A percentile compares a stretch with the other conserved stretches of the same genome.
Conservation (phyloP, 2,888 invertebrate genomes). For the Micropterix aruncella region DNA sequence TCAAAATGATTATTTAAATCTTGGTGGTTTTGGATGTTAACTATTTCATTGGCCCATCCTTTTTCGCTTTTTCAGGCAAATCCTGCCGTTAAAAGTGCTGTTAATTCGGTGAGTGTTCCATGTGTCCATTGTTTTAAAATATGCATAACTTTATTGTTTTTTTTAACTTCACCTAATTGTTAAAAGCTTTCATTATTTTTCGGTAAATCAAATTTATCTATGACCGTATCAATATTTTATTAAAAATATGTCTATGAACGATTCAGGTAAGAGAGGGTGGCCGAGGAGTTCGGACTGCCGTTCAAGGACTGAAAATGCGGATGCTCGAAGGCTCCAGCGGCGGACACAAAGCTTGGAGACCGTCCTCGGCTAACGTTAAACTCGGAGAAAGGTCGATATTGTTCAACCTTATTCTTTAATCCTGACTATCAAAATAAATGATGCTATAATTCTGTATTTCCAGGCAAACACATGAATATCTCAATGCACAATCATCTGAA, state of each 20-base stretch:
- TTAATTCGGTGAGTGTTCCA: constrained; percentile 71
- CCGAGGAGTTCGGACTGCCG: background rate
- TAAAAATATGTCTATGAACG: no score
- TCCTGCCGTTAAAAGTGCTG: constrained; percentile 86
- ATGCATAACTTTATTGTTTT: background rate
- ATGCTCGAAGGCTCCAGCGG: background rate
- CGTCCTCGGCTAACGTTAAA: background rate
- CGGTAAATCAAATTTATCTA: background rate
- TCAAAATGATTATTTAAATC: no score
- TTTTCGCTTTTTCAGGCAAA: constrained; percentile 60
- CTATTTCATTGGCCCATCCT: constrained; percentile 7
- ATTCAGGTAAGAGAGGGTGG: background rate
- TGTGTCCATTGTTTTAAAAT: background rate
- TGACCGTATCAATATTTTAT: no score
- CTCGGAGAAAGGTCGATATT: background rate
- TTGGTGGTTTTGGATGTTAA: no score
- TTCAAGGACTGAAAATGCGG: background rate
- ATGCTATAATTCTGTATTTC: background rate
- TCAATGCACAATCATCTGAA: background rate
- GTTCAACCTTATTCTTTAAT: background rate
- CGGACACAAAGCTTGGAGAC: background rate
- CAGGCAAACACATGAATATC: background rate
- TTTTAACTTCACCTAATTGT: background rate
- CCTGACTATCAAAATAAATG: background rate
- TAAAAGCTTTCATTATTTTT: background rate